Percentiles rank a stretch among this genome's conserved stretches.
phyloP scores from a whole-genome alignment of 2,888 invertebrate species.

The Drosophila neotestacea region DNA sequence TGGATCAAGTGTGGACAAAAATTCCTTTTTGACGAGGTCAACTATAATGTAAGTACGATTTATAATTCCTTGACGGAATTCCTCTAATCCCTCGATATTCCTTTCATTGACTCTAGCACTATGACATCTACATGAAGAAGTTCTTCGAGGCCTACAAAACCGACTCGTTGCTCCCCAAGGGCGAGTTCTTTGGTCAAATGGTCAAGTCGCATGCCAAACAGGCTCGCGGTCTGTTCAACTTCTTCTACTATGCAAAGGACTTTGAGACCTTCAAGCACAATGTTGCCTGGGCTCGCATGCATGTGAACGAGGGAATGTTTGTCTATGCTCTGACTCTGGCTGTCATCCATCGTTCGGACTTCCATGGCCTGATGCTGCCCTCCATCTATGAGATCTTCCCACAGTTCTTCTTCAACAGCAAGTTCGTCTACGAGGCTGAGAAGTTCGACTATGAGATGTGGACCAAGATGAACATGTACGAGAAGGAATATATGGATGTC shows the following conservation, averaged over 20 bases:
- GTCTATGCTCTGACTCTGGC: conserved; percentile 88
- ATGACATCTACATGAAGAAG: conserved; percentile 66
- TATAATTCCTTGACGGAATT: not conserved
- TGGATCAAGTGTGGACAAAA: conserved; percentile 84
- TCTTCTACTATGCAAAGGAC: conserved; percentile 90
- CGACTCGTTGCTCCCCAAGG: conserved; percentile 86
- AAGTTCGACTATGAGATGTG: conserved; percentile 86
- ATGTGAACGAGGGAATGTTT: conserved; percentile 90
- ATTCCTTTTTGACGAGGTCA: conserved; percentile 84
- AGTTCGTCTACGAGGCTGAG: conserved; percentile 89
- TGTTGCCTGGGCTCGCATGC: conserved; percentile 89
- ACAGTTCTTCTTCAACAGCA: conserved; percentile 89
- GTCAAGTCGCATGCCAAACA: conserved; percentile 86
- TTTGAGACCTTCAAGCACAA: conserved; percentile 90
- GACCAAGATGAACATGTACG: conserved; percentile 85
- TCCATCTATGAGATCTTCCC: conserved; percentile 91
- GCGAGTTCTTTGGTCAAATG: conserved; percentile 87
- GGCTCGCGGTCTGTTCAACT: conserved; percentile 87
- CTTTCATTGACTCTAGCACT: conserved; percentile 43
- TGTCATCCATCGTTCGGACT: conserved; percentile 88
- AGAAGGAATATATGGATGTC: conserved; percentile 78
- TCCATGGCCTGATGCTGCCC: conserved; percentile 88
- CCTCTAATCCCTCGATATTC: not conserved
- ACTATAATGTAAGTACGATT: conserved; percentile 54
- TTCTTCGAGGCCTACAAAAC: conserved; percentile 70